phyloP scores from a whole-genome alignment of 1,140 invertebrate genomes.

The Carcinoscorpius rotundicauda region DNA sequence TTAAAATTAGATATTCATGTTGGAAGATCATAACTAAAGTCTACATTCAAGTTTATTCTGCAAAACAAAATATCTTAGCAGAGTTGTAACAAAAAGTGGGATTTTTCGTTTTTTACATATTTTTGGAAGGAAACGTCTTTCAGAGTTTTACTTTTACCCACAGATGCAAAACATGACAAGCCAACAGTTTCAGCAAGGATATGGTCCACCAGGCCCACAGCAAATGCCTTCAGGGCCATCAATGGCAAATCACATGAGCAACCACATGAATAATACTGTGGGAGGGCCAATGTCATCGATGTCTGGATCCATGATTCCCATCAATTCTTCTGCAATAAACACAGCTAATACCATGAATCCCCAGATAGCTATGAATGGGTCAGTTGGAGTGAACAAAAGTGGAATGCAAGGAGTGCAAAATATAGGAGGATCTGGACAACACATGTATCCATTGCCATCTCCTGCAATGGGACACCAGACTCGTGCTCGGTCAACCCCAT shows the following conservation, averaged over 20 bases:
- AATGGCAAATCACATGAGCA: slow-evolving; percentile 14
- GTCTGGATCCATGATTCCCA: slow-evolving; percentile 6
- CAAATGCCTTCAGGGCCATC: slow-evolving; percentile 18
- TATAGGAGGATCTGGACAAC: too few species aligned
- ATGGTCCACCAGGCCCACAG: slow-evolving; percentile 11
- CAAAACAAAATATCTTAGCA: too few species aligned
- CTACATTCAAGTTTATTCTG: too few species aligned
- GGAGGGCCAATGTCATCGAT: slow-evolving; percentile 17
- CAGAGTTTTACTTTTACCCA: neutral
- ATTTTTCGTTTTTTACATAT: too few species aligned
- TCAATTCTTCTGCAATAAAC: slow-evolving; percentile 19
- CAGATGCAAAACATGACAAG: slow-evolving; percentile 32
- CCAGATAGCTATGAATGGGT: slow-evolving; percentile 26
- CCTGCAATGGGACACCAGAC: slow-evolving; percentile 12
- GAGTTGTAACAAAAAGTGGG: too few species aligned
- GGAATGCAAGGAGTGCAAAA: too few species aligned
- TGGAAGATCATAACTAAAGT: too few species aligned
- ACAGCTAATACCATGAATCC: slow-evolving; percentile 15
- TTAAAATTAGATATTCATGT: too few species aligned
- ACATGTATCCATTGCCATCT: slow-evolving; percentile 22
- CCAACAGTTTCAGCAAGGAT: slow-evolving; percentile 12
- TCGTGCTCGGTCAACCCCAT: slow-evolving; percentile 56
- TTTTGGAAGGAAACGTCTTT: too few species aligned
- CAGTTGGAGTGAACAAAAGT: slow-evolving; percentile 19
- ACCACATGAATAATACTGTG: slow-evolving; percentile 19